These are phyloP conservation scores for Channa striata DNA, from an alignment of 2,797 vertebrate species.

Conservation along the genomic window DNA sequence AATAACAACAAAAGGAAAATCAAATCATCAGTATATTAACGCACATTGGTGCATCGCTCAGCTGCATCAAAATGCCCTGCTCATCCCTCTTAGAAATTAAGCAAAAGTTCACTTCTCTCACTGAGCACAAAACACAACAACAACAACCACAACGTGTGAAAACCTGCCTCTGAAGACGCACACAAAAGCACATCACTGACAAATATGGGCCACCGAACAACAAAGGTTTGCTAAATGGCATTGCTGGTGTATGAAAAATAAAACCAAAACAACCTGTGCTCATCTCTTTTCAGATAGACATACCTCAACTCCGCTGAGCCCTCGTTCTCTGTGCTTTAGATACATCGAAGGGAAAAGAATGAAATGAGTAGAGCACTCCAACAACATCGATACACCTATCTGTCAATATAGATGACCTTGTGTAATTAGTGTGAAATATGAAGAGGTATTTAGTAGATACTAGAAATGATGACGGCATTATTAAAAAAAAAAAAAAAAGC, in stretches of 20 bases:
- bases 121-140: slow-evolving; percentile 16
- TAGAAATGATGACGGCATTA: slow-evolving; percentile 31
- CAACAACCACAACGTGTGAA: slow-evolving; percentile 24
- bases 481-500: slow-evolving; percentile 15
- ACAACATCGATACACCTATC: slow-evolving; percentile 33
- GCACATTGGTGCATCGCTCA: neutral
- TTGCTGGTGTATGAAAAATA: slow-evolving; percentile 73
- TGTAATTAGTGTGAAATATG: slow-evolving; percentile 37
- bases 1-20: slow-evolving; percentile 36
- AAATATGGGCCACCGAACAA: slow-evolving; percentile 64
- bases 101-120: slow-evolving; percentile 4
- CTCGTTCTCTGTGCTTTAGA: slow-evolving; percentile 79
- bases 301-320: slow-evolving; percentile 41
- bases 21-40: slow-evolving; percentile 1
- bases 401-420: slow-evolving; percentile 44
- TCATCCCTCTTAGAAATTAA: slow-evolving; percentile 14
- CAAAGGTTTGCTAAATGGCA: slow-evolving; percentile 52
- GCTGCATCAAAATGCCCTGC: neutral
- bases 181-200: slow-evolving; percentile 40
- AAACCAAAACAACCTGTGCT: slow-evolving; percentile 37
- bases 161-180: slow-evolving; percentile 43
- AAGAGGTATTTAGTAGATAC: slow-evolving; percentile 52
- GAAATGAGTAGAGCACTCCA: slow-evolving; percentile 52
- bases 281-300: slow-evolving; percentile 37
- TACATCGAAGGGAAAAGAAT: slow-evolving; percentile 42